Conservation (phyloP, 2,797 vertebrate genomes). For the Cottoperca gobio region DNA sequence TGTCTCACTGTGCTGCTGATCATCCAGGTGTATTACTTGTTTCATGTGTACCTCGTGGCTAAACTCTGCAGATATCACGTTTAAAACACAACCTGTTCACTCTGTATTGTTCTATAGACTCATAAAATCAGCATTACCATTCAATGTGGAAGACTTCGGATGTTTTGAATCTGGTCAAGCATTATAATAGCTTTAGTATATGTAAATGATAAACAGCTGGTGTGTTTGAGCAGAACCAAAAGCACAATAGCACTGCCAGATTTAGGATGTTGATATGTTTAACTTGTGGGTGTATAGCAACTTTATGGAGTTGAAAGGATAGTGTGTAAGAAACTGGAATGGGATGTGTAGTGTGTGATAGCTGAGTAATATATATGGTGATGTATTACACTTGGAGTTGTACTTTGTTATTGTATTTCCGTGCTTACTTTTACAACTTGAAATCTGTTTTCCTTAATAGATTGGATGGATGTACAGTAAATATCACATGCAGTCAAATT, state of each 20-base stretch:
- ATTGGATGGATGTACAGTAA: neutral
- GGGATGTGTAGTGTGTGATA: neutral
- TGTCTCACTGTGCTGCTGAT: constrained; percentile 6
- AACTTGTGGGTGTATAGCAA: neutral
- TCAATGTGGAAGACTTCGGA: neutral
- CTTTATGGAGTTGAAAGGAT: neutral
- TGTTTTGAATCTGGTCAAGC: neutral
- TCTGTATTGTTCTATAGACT: neutral
- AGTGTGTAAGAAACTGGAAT: neutral
- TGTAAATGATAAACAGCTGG: neutral
- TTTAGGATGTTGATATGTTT: neutral
- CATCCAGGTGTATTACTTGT: neutral
- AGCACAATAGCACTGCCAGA: neutral
- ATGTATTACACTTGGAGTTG: neutral
- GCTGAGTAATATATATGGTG: neutral
- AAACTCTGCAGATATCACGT: neutral
- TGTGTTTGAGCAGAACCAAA: neutral
- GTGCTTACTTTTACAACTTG: neutral
- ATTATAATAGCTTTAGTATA: neutral
- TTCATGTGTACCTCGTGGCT: neutral
- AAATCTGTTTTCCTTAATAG: neutral
- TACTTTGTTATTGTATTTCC: neutral
- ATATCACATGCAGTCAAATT: neutral
- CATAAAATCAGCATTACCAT: neutral
- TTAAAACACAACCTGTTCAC: neutral